A percentile compares a stretch with the other conserved stretches of the same genome.
Conservation (phyloP, 2,797 vertebrate species). For the Falco cherrug region DNA sequence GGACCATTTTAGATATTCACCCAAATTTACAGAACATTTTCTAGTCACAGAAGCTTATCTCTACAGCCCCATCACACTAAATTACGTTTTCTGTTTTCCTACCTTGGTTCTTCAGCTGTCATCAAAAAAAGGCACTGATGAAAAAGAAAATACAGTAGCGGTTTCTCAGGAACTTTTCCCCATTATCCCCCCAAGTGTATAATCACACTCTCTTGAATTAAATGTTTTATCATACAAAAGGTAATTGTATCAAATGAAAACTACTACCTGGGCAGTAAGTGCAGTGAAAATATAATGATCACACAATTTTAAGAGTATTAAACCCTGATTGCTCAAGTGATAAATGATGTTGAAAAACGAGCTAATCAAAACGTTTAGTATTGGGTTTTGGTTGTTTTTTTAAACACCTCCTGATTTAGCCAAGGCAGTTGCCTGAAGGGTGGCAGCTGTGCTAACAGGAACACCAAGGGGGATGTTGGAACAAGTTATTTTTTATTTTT, state of each 20-base stretch:
- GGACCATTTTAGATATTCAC: not conserved
- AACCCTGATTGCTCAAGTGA: not conserved
- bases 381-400: not conserved
- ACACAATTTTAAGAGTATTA: not conserved
- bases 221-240: not conserved
- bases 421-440: not conserved
- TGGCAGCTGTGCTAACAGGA: not conserved
- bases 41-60: not conserved
- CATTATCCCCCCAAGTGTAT: not conserved
- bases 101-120: not conserved
- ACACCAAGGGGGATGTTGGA: not conserved
- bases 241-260: not conserved
- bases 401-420: not conserved
- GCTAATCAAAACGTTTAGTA: not conserved
- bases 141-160: not conserved
- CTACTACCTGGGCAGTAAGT: not conserved
- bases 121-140: not conserved
- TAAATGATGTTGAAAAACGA: not conserved
- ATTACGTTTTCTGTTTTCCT: not conserved
- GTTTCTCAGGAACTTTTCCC: not conserved
- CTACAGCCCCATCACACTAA: not conserved
- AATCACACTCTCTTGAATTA: not conserved
- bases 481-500: not conserved
- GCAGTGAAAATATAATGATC: not conserved
- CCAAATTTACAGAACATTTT: not conserved